These are phyloP conservation scores for Drosophila baimaii DNA, from an alignment of 1,140 invertebrate genomes.

Conservation along the genomic window DNA sequence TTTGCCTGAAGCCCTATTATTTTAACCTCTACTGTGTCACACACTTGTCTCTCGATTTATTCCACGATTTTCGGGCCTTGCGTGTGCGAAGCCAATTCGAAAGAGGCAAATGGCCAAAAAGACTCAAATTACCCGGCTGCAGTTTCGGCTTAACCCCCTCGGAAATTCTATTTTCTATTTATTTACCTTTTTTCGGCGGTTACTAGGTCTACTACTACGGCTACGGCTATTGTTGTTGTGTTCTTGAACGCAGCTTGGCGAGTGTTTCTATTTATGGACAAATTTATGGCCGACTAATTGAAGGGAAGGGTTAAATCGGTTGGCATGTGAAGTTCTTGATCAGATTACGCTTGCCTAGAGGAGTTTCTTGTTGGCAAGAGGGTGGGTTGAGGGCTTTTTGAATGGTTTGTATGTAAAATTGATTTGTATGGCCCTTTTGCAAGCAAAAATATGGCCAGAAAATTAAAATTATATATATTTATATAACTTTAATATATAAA, in stretches of 20 bases:
- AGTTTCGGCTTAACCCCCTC: conserved; percentile 57
- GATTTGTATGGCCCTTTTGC: background rate
- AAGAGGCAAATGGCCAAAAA: conserved; percentile 30
- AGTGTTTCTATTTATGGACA: conserved; percentile 58
- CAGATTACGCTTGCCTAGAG: conserved; percentile 3
- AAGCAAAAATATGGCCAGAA: background rate
- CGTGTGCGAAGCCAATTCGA: conserved; percentile 63
- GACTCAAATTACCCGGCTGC: conserved; percentile 68
- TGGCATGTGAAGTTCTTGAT: conserved; percentile 6
- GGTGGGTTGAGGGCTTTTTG: background rate
- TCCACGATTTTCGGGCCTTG: conserved; percentile 59
- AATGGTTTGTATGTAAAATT: background rate
- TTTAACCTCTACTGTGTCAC: conserved; percentile 2
- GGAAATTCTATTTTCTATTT: conserved; percentile 63
- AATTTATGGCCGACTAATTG: conserved; percentile 67
- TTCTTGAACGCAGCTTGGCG: conserved; percentile 1
- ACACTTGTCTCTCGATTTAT: conserved; percentile 72
- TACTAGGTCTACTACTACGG: conserved; percentile 33
- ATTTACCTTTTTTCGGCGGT: conserved; percentile 55
- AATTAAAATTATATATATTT: too few species aligned
- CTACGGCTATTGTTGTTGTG: conserved; percentile 43
- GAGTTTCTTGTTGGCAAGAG: background rate
- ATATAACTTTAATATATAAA: background rate
- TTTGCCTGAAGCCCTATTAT: background rate
- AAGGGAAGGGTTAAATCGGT: conserved; percentile 14